Base-by-base conservation (phyloP, 2,888 invertebrate species). In the Rhingia rostrata region DNA sequence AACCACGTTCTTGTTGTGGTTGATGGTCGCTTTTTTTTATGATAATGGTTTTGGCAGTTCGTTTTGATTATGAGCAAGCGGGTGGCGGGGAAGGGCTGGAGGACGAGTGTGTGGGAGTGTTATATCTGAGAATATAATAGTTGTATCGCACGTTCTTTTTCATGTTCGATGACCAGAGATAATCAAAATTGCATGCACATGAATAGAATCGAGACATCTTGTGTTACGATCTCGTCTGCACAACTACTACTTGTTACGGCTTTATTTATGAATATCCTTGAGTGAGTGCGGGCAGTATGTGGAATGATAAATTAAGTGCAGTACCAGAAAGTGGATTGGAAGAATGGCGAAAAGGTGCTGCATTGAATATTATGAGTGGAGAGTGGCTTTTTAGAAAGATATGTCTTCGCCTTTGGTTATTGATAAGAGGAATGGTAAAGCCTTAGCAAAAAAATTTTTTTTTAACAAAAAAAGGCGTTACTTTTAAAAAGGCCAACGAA, bases 201-300 rank as follows among this genome's bases (percentile, higher is more conserved):
- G 84, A 79, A 74, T 84, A 84, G 84, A 84, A 75, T 61, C 41
- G 74, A 84, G 84, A 84, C 84, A 84, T 84, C 84, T 84, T 80
- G 67, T 41, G 74, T 70, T 84, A 75, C 74, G 47, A 84, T 84
- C 84, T 84, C 54, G 74, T 75, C 74, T 74, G 69, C 49, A 41
- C 43, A 47, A 14, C 30, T 43, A 33, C 74, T 60, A 75, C 64
- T 74, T 80, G 51, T 84, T 84, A 74, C 70, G 70, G 53, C 35
- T 80, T 84, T 75, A 84, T 84, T 84, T 84, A 84, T 84, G 84
- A 84, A 84, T 80, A 84, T 84, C 84, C 84, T 80, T 80, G 80
- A 80, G 74, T 61, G 80, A 74, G 80, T 56, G 63, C 66, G 74
- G 61, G 74, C 66, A 70, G 54, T 63, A 35, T 51, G 56, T 70